Percentiles rank a stretch among this genome's conserved stretches.
phyloP scores from a whole-genome alignment of 2,113 vertebrate genomes.

The Gasterosteus nipponicus region DNA sequence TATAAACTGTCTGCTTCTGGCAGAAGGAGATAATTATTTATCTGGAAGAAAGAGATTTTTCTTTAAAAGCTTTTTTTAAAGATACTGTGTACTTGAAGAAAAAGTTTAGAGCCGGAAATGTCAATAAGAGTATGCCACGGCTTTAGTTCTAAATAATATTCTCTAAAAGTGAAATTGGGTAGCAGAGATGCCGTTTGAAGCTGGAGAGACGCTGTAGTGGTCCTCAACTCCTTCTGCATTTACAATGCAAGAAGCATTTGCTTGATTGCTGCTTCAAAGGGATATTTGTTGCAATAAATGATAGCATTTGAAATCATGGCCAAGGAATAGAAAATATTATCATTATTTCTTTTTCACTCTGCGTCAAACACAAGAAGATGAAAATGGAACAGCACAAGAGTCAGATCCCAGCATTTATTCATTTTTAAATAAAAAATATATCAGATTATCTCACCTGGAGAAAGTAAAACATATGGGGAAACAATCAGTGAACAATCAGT shows the following conservation, averaged over 20 bases:
- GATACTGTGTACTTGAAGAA: constrained; percentile 3
- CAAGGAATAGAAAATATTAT: constrained; percentile 23
- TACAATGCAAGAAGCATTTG: constrained; percentile 32
- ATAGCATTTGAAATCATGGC: constrained; percentile 29
- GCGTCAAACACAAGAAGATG: constrained; percentile 13
- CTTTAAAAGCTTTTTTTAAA: no score
- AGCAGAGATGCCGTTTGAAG: constrained; percentile 27
- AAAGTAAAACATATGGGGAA: background rate
- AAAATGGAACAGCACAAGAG: constrained; percentile 26
- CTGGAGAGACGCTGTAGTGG: constrained; percentile 18
- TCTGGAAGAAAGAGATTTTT: background rate
- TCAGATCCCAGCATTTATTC: background rate
- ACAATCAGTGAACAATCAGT: background rate
- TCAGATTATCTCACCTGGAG: background rate
- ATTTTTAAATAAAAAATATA: background rate
- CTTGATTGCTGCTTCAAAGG: constrained; percentile 39
- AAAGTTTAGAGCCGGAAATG: constrained; percentile 2
- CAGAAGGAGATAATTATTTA: background rate
- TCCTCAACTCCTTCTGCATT: constrained; percentile 41
- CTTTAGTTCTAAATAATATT: constrained; percentile 20
- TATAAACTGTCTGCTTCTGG: background rate
- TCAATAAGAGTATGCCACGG: constrained; percentile 16
- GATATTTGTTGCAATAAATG: constrained; percentile 13
- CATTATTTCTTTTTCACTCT: constrained; percentile 7
- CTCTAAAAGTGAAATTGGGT: constrained; percentile 21